Evolutionary conservation across 2,888 invertebrate species (phyloP).

Genomic region (Platynereis dumerilii): DNA sequence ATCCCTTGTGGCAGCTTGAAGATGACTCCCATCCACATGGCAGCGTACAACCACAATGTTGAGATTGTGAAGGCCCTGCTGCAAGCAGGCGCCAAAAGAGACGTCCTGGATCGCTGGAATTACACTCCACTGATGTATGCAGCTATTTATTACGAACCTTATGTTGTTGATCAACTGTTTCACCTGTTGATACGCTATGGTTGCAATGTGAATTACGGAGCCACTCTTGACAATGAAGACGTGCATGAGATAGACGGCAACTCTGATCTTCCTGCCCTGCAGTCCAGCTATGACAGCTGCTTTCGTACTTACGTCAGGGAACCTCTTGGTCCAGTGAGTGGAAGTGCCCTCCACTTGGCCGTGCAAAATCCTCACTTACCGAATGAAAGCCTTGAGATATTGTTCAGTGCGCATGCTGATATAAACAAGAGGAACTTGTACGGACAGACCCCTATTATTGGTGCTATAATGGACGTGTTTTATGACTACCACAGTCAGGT

Average conservation of each 20-base stretch:
- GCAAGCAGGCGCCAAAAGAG: conserved; percentile 74
- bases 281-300: conserved; percentile 12
- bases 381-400: conserved; percentile 71
- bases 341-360: conserved; percentile 30
- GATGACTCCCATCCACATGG: conserved; percentile 33
- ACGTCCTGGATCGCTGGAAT: conserved; percentile 75
- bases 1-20: conserved; percentile 19
- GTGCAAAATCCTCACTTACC: conserved; percentile 68
- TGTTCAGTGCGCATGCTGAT: conserved; percentile 81
- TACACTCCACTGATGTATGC: conserved; percentile 84
- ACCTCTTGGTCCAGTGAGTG: conserved; percentile 31
- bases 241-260: conserved; percentile 11
- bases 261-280: conserved; percentile 20
- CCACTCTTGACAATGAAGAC: conserved; percentile 14
- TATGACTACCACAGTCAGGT: conserved; percentile 34
- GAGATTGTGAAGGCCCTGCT: conserved; percentile 43
- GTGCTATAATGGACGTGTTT: conserved; percentile 28
- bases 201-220: conserved; percentile 32
- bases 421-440: conserved; percentile 58
- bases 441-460: conserved; percentile 33
- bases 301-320: conserved; percentile 29
- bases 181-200: conserved; percentile 25
- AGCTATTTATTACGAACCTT: conserved; percentile 54
- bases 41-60: conserved; percentile 23
- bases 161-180: conserved; percentile 19